Percentiles rank a stretch among this genome's conserved stretches.
These are phyloP conservation scores for Sardina pilchardus DNA, from an alignment of 2,113 vertebrate species.

Conservation along the genomic window DNA sequence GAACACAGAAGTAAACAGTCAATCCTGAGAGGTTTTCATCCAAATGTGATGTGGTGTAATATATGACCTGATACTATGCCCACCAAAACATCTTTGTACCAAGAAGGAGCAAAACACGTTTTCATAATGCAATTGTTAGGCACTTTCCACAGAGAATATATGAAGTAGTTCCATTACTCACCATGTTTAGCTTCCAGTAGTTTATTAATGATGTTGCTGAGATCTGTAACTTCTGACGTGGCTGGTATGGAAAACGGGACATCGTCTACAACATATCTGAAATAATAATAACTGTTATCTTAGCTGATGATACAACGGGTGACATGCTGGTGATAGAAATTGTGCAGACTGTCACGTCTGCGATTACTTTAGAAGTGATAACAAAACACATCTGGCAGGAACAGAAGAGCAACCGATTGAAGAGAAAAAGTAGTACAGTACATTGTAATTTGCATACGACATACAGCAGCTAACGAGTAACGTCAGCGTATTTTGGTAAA, in stretches of 20 bases:
- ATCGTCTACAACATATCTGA: constrained; percentile 85
- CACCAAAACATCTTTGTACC: too few species aligned
- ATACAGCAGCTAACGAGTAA: not conserved
- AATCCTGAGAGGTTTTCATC: not conserved
- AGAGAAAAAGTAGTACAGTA: too few species aligned
- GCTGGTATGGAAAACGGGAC: constrained; percentile 94
- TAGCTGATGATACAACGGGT: not conserved
- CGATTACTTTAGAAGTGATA: too few species aligned
- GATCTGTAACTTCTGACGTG: constrained; percentile 80
- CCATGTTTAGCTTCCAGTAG: constrained; percentile 84
- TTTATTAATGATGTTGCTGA: constrained; percentile 93
- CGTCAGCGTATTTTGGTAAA: too few species aligned
- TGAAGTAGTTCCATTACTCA: constrained; percentile 51
- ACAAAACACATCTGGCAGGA: too few species aligned
- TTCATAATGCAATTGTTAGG: not conserved
- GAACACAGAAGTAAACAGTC: not conserved
- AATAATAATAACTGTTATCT: constrained; percentile 32
- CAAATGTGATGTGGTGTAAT: too few species aligned
- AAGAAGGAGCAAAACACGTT: not conserved
- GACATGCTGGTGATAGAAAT: not conserved
- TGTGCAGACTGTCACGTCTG: not conserved
- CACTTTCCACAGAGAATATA: too few species aligned
- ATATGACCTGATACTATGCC: too few species aligned
- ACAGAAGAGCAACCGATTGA: too few species aligned
- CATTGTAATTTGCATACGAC: too few species aligned